A percentile compares a stretch with the other conserved stretches of the same genome.
Evolutionary conservation across 2,797 vertebrate genomes (phyloP).

Genomic region (Poliocrania exsul): DNA sequence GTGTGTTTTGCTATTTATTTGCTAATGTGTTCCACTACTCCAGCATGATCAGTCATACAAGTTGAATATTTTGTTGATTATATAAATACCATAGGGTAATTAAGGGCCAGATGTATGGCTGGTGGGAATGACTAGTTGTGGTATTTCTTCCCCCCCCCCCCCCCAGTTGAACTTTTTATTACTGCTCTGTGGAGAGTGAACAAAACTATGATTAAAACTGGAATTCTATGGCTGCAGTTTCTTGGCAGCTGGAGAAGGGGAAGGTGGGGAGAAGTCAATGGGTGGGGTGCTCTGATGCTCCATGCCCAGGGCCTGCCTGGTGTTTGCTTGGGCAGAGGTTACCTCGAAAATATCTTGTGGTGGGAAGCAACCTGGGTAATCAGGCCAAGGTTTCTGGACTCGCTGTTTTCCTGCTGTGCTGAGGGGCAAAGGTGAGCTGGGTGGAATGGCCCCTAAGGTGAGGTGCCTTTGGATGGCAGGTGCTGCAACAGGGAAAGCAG

Average conservation of each 20-base stretch:
- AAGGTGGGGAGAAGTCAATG: not conserved
- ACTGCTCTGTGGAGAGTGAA: constrained; percentile 21
- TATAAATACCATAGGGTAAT: constrained; percentile 68
- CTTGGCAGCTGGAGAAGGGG: not conserved
- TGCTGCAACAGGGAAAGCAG: not conserved
- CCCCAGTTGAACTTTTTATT: constrained; percentile 39
- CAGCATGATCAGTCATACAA: constrained; percentile 61
- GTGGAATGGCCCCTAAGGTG: not conserved
- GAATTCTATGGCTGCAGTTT: not conserved
- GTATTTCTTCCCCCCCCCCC: not conserved
- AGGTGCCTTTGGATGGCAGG: not conserved
- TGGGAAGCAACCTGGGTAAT: not conserved
- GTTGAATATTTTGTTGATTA: constrained; percentile 69
- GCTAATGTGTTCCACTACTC: constrained; percentile 57
- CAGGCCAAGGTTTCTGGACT: not conserved
- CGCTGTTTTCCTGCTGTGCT: not conserved
- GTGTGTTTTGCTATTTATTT: constrained; percentile 72
- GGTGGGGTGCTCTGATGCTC: not conserved
- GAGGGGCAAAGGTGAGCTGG: not conserved
- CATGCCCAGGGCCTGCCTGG: not conserved
- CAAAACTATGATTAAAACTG: constrained; percentile 31
- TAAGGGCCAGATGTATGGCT: constrained; percentile 68
- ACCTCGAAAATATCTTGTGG: not conserved
- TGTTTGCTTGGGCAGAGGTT: not conserved
- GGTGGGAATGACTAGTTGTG: constrained; percentile 2